A percentile compares a stretch with the other conserved stretches of the same genome.
Evolutionary conservation across 2,113 vertebrate genomes (phyloP).

Genomic region (Malurus elegans): DNA sequence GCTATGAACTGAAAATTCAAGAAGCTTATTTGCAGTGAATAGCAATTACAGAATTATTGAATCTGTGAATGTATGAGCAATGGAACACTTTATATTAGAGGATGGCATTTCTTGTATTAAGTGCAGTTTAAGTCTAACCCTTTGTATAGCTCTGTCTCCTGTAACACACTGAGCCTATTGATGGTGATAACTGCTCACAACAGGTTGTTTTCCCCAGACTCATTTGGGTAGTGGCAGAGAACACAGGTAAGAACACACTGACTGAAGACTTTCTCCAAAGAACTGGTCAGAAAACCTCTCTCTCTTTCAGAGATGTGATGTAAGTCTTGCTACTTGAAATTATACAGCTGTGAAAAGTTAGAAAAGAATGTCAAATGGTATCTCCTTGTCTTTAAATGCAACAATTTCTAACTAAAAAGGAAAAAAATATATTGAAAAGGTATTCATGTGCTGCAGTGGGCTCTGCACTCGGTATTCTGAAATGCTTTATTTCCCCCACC

Average conservation of each 20-base stretch:
- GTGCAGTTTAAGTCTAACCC: neutral
- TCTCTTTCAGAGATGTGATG: neutral
- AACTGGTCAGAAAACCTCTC: neutral
- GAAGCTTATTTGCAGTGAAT: slow-evolving; percentile 5
- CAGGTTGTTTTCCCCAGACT: neutral
- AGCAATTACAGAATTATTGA: slow-evolving; percentile 2
- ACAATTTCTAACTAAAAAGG: neutral
- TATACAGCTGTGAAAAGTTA: neutral
- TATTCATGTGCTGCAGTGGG: neutral
- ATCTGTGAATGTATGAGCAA: neutral
- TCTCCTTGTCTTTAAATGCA: neutral
- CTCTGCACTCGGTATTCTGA: neutral
- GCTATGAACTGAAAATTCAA: neutral
- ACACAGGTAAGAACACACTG: neutral
- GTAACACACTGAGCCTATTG: neutral
- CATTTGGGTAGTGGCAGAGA: neutral
- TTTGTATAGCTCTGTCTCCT: neutral
- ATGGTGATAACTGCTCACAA: neutral
- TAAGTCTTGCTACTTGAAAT: neutral
- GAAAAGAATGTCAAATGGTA: neutral
- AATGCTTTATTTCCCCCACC: neutral
- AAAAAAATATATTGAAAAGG: neutral
- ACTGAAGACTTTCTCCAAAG: neutral
- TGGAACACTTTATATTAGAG: neutral
- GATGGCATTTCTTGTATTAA: neutral